Percentiles rank a stretch among this genome's conserved stretches.
phyloP scores from a whole-genome alignment of 2,797 vertebrate species.

The Pseudochromis fuscus region DNA sequence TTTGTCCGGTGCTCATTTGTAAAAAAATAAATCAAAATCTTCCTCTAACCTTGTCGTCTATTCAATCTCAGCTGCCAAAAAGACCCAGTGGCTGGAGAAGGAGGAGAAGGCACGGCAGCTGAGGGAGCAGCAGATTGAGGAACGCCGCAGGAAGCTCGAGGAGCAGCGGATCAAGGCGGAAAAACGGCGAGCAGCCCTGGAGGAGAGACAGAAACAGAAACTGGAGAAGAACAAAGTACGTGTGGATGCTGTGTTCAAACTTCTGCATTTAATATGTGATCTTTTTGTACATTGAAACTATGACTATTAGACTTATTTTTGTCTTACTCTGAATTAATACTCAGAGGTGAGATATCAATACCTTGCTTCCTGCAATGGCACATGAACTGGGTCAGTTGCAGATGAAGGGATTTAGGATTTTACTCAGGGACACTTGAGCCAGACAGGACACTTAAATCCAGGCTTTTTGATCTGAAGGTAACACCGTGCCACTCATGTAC shows the following conservation, averaged over 20 bases:
- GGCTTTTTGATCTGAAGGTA: slow-evolving; percentile 1
- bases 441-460: neutral
- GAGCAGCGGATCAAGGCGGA: slow-evolving; percentile 93
- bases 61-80: slow-evolving; percentile 89
- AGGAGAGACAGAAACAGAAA: slow-evolving; percentile 95
- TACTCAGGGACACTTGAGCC: slow-evolving; percentile 17
- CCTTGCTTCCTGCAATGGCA: neutral
- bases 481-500: neutral
- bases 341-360: neutral
- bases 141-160: slow-evolving; percentile 91
- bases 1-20: slow-evolving; percentile 1
- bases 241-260: neutral
- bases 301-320: neutral
- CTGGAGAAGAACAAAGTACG: slow-evolving; percentile 96
- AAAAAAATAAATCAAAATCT: neutral
- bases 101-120: slow-evolving; percentile 93
- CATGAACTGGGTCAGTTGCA: slow-evolving; percentile 20
- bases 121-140: slow-evolving; percentile 95
- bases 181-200: slow-evolving; percentile 89
- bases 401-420: slow-evolving; percentile 25
- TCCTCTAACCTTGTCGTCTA: slow-evolving; percentile 26
- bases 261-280: neutral
- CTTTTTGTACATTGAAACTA: neutral
- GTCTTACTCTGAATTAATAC: neutral
- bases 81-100: slow-evolving; percentile 96